Percentiles rank a stretch among this genome's conserved stretches.
These are phyloP conservation scores for Drosophila hawaiiensis DNA, from an alignment of 2,888 invertebrate species.

Conservation along the genomic window DNA sequence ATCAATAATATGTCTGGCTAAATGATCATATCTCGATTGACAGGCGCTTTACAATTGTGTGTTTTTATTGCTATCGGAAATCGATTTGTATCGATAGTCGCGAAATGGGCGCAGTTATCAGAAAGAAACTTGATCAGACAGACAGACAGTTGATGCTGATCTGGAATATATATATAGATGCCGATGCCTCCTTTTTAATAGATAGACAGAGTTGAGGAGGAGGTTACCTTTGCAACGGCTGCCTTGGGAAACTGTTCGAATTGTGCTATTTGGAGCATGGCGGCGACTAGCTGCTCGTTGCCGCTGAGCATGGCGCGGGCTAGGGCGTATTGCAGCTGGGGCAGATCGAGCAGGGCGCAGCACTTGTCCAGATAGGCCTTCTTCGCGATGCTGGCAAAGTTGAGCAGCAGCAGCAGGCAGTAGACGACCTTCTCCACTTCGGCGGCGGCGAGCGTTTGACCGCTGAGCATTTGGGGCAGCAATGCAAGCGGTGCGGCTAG, in stretches of 20 bases:
- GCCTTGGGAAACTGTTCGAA: constrained; percentile 82
- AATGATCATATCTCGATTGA: background rate
- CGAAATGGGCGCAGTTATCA: too few species aligned
- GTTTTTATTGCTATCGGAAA: background rate
- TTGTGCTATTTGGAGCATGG: constrained; percentile 83
- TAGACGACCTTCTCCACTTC: constrained; percentile 82
- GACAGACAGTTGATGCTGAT: too few species aligned
- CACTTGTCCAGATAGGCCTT: constrained; percentile 84
- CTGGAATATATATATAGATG: too few species aligned
- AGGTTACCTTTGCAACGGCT: constrained; percentile 80
- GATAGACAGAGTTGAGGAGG: background rate
- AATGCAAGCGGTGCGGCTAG: constrained; percentile 74
- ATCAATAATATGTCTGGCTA: background rate
- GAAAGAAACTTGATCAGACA: too few species aligned
- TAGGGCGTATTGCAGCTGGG: constrained; percentile 83
- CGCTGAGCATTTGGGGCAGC: constrained; percentile 66
- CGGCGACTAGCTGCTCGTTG: constrained; percentile 75
- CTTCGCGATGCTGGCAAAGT: constrained; percentile 83
- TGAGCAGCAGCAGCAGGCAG: constrained; percentile 80
- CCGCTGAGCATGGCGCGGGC: constrained; percentile 82
- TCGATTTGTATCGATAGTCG: background rate
- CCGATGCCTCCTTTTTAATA: background rate
- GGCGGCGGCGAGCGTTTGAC: constrained; percentile 55
- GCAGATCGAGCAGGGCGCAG: constrained; percentile 73
- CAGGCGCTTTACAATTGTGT: background rate